phyloP scores from a whole-genome alignment of 2,797 vertebrate species.

The Lepilemur ruficaudatus region DNA sequence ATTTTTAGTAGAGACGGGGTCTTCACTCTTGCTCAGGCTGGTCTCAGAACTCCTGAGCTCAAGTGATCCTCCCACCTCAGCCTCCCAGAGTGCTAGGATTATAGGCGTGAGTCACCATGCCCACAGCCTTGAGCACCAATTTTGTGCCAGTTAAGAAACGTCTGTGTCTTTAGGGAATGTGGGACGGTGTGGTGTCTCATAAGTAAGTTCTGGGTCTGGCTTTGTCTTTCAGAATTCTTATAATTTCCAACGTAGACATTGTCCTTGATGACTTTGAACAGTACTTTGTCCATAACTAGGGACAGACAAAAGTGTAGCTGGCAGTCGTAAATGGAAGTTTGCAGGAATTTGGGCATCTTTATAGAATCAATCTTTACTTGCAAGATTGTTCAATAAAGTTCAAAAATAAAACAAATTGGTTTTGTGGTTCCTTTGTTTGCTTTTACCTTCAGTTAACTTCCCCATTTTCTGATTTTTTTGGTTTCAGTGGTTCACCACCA shows the following conservation, averaged over 20 bases:
- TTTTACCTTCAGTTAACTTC: slow-evolving; percentile 69
- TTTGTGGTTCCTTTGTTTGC: slow-evolving; percentile 66
- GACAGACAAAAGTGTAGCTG: neutral
- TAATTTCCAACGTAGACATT: neutral
- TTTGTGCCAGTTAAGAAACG: neutral
- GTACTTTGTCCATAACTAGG: neutral
- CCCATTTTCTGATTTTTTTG: slow-evolving; percentile 44
- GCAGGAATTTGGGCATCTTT: slow-evolving; percentile 34
- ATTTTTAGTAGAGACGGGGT: too few species aligned
- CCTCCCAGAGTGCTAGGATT: too few species aligned
- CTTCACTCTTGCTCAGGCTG: too few species aligned
- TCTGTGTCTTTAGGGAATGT: neutral
- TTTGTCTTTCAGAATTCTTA: slow-evolving; percentile 9
- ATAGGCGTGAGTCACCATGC: too few species aligned
- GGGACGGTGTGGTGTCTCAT: neutral
- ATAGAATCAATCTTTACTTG: slow-evolving; percentile 30
- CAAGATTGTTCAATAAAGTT: slow-evolving; percentile 54
- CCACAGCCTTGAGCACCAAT: neutral
- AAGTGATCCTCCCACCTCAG: too few species aligned
- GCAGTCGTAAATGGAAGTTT: slow-evolving; percentile 22
- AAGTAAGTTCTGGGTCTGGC: neutral
- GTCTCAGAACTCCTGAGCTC: too few species aligned
- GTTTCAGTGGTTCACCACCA: slow-evolving; percentile 65
- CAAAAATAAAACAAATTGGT: slow-evolving; percentile 66
- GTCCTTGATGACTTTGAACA: slow-evolving; percentile 41